These are phyloP conservation scores for Perodicticus potto DNA, from an alignment of 2,797 vertebrate genomes.

Conservation along the genomic window DNA sequence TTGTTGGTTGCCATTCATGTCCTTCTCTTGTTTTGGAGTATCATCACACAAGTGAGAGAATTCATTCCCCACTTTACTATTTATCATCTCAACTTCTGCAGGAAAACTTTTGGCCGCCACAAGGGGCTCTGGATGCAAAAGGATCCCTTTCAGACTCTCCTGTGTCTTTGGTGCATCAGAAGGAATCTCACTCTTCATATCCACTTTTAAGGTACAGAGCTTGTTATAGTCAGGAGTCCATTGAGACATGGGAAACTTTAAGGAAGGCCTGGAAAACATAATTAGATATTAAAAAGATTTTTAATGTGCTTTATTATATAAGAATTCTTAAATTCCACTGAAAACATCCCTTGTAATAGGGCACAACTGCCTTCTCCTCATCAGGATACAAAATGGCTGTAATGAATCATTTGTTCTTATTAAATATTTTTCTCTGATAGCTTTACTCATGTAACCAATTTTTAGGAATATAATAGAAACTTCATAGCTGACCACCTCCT, in stretches of 20 bases:
- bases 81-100: constrained; percentile 95
- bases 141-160: constrained; percentile 96
- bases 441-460: background rate
- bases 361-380: background rate
- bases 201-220: constrained; percentile 91
- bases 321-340: constrained; percentile 24
- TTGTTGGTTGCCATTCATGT: constrained; percentile 90
- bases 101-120: constrained; percentile 95
- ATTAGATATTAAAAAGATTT: constrained; percentile 59
- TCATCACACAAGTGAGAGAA: constrained; percentile 95
- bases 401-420: background rate
- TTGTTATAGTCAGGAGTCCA: constrained; percentile 90
- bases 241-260: constrained; percentile 89
- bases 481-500: no score
- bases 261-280: constrained; percentile 85
- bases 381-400: background rate
- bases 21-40: constrained; percentile 93
- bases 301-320: constrained; percentile 35
- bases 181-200: constrained; percentile 99
- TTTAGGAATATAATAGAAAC: constrained; percentile 9
- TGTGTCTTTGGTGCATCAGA: constrained; percentile 95
- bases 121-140: constrained; percentile 95
- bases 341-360: background rate
- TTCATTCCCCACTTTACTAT: constrained; percentile 95
- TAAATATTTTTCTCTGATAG: constrained; percentile 13